Conservation (phyloP, 2,888 invertebrate genomes). For the Drosophila borborema region DNA sequence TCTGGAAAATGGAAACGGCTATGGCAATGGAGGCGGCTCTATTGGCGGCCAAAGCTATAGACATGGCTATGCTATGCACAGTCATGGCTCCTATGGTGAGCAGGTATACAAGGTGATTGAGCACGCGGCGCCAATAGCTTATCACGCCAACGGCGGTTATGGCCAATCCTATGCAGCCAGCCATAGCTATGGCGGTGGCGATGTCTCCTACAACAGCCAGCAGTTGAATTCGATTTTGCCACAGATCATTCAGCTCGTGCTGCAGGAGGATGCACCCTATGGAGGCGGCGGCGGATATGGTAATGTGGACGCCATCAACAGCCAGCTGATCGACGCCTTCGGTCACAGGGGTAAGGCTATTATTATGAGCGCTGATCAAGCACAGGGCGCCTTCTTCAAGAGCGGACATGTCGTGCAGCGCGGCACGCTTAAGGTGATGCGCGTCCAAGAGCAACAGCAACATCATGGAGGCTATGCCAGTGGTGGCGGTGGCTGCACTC, state of each 20-base stretch:
- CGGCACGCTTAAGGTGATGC: constrained; percentile 74
- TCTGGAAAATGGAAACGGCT: constrained; percentile 47
- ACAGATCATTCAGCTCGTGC: constrained; percentile 77
- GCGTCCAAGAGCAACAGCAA: constrained; percentile 59
- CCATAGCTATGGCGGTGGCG: constrained; percentile 49
- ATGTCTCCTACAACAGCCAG: constrained; percentile 32
- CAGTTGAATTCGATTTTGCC: constrained; percentile 74
- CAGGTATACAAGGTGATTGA: constrained; percentile 74
- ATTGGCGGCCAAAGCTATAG: constrained; percentile 17
- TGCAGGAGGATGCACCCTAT: constrained; percentile 63
- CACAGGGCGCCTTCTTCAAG: constrained; percentile 65
- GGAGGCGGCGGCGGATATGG: constrained; percentile 49
- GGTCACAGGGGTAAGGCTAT: constrained; percentile 71
- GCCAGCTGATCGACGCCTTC: constrained; percentile 70
- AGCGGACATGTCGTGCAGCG: constrained; percentile 80
- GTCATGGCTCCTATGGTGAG: constrained; percentile 43
- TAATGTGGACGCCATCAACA: constrained; percentile 56
- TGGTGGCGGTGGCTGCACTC: constrained; percentile 10
- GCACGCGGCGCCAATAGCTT: constrained; percentile 52
- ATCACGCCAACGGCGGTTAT: constrained; percentile 46
- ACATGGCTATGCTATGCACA: constrained; percentile 42
- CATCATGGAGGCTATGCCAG: constrained; percentile 8
- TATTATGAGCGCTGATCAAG: constrained; percentile 64
- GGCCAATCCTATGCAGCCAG: constrained; percentile 60
- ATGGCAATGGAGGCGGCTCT: constrained; percentile 42